phyloP scores from a whole-genome alignment of 2,888 invertebrate genomes.

The Cryptophagus acutangulus region DNA sequence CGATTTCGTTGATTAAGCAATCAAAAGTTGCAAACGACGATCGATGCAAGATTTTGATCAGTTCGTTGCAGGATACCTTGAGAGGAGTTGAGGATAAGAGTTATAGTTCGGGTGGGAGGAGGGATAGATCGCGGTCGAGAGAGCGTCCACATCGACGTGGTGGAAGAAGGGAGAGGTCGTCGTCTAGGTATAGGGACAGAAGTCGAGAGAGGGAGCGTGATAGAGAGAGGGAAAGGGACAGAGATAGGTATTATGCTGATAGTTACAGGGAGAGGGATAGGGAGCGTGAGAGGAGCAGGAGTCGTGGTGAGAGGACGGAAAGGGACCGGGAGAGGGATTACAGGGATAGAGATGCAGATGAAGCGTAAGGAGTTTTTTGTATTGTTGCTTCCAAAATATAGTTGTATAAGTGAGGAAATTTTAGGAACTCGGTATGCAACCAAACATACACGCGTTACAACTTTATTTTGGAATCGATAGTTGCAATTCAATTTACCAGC shows the following conservation, averaged over 20 bases:
- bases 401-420: no score
- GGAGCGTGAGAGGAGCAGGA: conserved; percentile 51
- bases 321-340: conserved; percentile 64
- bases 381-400: not conserved
- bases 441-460: no score
- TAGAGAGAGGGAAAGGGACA: conserved; percentile 52
- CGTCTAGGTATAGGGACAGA: conserved; percentile 52
- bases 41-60: conserved; percentile 95
- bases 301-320: conserved; percentile 59
- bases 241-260: conserved; percentile 46
- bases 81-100: conserved; percentile 97
- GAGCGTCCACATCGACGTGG: conserved; percentile 44
- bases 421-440: no score
- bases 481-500: conserved; percentile 2
- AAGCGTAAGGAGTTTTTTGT: conserved; percentile 57
- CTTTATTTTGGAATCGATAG: no score
- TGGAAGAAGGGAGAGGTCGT: conserved; percentile 42
- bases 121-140: conserved; percentile 53
- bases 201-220: conserved; percentile 57
- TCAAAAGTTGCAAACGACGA: conserved; percentile 90
- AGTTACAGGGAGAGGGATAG: conserved; percentile 57
- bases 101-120: conserved; percentile 68
- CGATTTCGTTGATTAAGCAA: conserved; percentile 97
- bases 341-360: conserved; percentile 71
- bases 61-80: conserved; percentile 85